phyloP scores from a whole-genome alignment of 2,113 vertebrate species.

The Ahaetulla prasina region DNA sequence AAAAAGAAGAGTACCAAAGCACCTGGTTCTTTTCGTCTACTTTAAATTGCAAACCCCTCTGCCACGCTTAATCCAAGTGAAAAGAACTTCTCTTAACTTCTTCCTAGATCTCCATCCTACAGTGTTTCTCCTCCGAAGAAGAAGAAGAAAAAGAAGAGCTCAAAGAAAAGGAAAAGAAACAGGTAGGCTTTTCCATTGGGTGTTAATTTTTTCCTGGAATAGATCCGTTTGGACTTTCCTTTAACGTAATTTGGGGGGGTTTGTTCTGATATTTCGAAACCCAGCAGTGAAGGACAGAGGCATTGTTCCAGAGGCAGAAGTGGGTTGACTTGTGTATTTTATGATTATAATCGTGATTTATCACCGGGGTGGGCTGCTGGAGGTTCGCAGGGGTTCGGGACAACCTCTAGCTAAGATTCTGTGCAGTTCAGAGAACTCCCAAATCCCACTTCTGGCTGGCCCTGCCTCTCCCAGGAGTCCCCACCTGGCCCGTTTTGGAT shows the following conservation, averaged over 20 bases:
- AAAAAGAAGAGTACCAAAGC: background rate
- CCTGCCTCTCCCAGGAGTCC: too few species aligned
- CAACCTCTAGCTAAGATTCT: too few species aligned
- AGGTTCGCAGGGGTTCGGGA: too few species aligned
- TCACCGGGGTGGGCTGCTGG: too few species aligned
- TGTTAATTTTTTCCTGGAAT: too few species aligned
- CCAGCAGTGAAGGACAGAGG: background rate
- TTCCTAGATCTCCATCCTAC: slow-evolving; percentile 81
- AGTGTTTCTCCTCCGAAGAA: slow-evolving; percentile 88
- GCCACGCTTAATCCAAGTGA: background rate
- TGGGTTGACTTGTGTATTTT: too few species aligned
- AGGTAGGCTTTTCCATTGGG: slow-evolving; percentile 68
- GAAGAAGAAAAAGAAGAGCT: slow-evolving; percentile 93
- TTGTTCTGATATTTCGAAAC: background rate
- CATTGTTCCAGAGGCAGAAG: background rate
- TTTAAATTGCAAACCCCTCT: background rate
- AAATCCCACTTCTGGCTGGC: too few species aligned
- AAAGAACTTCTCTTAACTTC: background rate
- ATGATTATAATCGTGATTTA: too few species aligned
- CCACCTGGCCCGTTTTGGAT: too few species aligned
- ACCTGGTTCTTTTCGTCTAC: background rate
- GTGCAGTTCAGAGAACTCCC: too few species aligned
- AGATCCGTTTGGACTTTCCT: background rate
- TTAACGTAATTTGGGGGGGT: background rate
- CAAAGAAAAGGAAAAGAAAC: slow-evolving; percentile 88